Evolutionary conservation across 2,888 invertebrate genomes (phyloP).

Genomic region (Ischnus inquisitorius): DNA sequence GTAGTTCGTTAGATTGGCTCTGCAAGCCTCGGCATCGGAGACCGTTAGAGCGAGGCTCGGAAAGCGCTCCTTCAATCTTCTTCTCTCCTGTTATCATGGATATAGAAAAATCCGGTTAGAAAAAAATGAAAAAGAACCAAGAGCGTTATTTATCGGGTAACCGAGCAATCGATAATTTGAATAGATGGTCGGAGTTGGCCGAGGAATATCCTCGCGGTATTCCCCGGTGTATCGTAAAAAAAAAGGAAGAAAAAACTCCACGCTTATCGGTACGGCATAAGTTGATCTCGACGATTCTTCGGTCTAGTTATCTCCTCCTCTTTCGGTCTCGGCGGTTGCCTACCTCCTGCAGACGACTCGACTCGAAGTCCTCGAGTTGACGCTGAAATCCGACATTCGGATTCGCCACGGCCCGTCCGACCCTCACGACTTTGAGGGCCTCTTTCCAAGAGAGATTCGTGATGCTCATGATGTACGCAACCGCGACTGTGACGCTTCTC

Average conservation of each 20-base stretch:
- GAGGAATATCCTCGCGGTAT: slow-evolving; percentile 7
- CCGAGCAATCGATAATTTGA: background rate
- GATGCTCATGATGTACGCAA: slow-evolving; percentile 98
- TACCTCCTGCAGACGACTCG: slow-evolving; percentile 92
- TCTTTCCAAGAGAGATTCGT: slow-evolving; percentile 96
- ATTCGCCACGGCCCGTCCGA: slow-evolving; percentile 96
- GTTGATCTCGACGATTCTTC: slow-evolving; percentile 26
- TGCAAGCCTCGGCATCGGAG: slow-evolving; percentile 92
- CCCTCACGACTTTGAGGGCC: slow-evolving; percentile 96
- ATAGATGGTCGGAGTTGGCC: background rate
- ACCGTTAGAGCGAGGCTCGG: slow-evolving; percentile 92
- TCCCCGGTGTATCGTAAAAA: slow-evolving; percentile 39
- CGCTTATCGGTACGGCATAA: background rate
- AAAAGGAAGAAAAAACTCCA: background rate
- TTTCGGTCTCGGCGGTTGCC: slow-evolving; percentile 58
- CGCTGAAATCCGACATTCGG: slow-evolving; percentile 98
- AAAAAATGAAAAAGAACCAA: background rate
- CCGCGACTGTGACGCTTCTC: slow-evolving; percentile 97
- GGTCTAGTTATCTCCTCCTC: slow-evolving; percentile 1
- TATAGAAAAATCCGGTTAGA: slow-evolving; percentile 39
- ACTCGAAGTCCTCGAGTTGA: slow-evolving; percentile 96
- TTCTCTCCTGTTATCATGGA: slow-evolving; percentile 92
- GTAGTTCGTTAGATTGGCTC: slow-evolving; percentile 93
- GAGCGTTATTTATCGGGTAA: background rate
- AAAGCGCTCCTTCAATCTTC: slow-evolving; percentile 93